phyloP scores from a whole-genome alignment of 2,113 vertebrate genomes.

The Pagrus major region DNA sequence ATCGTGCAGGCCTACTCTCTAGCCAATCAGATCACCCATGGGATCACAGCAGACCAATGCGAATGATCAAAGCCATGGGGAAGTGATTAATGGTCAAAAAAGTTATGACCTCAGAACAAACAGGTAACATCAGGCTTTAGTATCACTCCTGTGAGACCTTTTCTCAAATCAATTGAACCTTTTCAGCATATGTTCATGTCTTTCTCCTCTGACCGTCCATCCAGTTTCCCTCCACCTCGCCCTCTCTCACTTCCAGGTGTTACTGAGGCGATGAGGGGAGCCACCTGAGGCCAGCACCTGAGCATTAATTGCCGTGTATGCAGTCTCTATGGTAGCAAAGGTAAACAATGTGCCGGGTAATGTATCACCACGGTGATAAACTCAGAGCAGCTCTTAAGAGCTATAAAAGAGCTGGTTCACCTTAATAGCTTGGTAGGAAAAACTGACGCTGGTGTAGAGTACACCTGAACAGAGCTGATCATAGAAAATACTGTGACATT shows the following conservation, averaged over 20 bases:
- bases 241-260: slow-evolving; percentile 42
- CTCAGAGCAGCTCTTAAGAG: slow-evolving; percentile 11
- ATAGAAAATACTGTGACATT: no score
- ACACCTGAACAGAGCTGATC: background rate
- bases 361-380: slow-evolving; percentile 53
- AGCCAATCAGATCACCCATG: background rate
- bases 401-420: slow-evolving; percentile 21
- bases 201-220: slow-evolving; percentile 18
- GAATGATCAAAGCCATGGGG: fast-evolving
- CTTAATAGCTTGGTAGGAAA: background rate
- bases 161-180: slow-evolving; percentile 23
- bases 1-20: no score
- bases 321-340: slow-evolving; percentile 65
- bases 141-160: background rate
- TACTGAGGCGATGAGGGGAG: slow-evolving; percentile 39
- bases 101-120: background rate
- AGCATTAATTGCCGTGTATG: slow-evolving; percentile 55
- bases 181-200: background rate
- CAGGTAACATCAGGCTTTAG: background rate
- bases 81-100: background rate
- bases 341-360: slow-evolving; percentile 70
- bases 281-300: slow-evolving; percentile 67
- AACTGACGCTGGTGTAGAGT: background rate
- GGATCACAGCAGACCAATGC: background rate
- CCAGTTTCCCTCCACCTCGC: background rate